phyloP scores from a whole-genome alignment of 2,797 vertebrate genomes.

The Pogonophryne albipinna region DNA sequence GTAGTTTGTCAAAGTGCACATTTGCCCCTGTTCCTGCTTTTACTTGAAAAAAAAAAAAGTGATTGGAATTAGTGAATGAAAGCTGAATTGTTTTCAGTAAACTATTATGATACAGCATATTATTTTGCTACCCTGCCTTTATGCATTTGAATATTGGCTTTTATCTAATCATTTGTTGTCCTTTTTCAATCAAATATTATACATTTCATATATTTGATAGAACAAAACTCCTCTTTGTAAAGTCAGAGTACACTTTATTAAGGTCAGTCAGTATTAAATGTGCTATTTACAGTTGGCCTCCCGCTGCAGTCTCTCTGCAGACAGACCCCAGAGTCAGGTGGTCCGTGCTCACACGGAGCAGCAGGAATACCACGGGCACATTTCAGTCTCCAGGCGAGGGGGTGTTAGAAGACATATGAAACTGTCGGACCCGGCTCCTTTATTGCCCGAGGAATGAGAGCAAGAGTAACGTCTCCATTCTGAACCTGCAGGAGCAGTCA shows the following conservation, averaged over 20 bases:
- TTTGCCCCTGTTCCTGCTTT: neutral
- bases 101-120: neutral
- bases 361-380: constrained; percentile 23
- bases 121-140: neutral
- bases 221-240: neutral
- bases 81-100: neutral
- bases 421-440: constrained; percentile 18
- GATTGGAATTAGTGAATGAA: neutral
- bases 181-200: neutral
- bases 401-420: constrained; percentile 36
- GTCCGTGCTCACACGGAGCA: constrained; percentile 31
- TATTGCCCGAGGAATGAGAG: constrained; percentile 19
- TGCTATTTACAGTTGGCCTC: neutral
- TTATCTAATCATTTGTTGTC: neutral
- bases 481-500: constrained; percentile 18
- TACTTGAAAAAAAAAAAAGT: neutral
- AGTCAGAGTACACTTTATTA: accelerated
- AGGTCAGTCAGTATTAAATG: neutral
- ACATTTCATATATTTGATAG: neutral
- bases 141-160: neutral
- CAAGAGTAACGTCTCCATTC: constrained; percentile 44
- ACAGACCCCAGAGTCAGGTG: constrained; percentile 42
- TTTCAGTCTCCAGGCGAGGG: constrained; percentile 31
- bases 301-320: constrained; percentile 5
- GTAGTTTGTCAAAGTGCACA: no score